A percentile compares a stretch with the other conserved stretches of the same genome.
phyloP scores from a whole-genome alignment of 2,113 vertebrate species.

The Malurus elegans region DNA sequence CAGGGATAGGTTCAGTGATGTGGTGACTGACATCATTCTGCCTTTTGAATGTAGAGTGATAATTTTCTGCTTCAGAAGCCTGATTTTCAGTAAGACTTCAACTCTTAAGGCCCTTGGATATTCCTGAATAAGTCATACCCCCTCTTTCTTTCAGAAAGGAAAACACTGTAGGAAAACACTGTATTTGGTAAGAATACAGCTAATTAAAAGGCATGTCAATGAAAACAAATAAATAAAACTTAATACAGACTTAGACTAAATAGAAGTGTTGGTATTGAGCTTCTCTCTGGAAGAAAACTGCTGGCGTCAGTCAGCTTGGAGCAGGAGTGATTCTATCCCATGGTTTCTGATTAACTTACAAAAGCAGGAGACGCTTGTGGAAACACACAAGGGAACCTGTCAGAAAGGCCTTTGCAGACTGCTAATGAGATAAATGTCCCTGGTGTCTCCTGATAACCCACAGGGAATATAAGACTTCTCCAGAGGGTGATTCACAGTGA shows the following conservation, averaged over 20 bases:
- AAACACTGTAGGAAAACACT: not conserved
- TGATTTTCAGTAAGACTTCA: not conserved
- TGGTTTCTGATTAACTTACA: not conserved
- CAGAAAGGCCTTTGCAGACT: not conserved
- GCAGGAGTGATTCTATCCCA: not conserved
- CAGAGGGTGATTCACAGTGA: not conserved
- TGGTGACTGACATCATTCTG: not conserved
- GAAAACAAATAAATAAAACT: conserved; percentile 27
- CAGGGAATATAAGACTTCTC: not conserved
- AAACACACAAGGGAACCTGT: not conserved
- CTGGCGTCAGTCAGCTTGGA: not conserved
- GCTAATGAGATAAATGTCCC: conserved; percentile 1
- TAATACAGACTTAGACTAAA: not conserved
- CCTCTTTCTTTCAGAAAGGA: not conserved
- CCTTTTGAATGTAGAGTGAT: not conserved
- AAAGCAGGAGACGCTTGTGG: not conserved
- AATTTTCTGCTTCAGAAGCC: not conserved
- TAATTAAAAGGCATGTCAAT: not conserved
- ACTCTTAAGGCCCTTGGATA: not conserved
- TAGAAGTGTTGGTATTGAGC: not conserved
- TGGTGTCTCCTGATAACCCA: not conserved
- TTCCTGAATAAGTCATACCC: not conserved
- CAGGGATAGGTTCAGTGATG: not conserved
- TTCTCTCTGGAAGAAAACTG: not conserved
- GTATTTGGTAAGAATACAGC: not conserved